These are phyloP conservation scores for Enteromius mattozi DNA, from an alignment of 2,797 vertebrate species.

Conservation along the genomic window DNA sequence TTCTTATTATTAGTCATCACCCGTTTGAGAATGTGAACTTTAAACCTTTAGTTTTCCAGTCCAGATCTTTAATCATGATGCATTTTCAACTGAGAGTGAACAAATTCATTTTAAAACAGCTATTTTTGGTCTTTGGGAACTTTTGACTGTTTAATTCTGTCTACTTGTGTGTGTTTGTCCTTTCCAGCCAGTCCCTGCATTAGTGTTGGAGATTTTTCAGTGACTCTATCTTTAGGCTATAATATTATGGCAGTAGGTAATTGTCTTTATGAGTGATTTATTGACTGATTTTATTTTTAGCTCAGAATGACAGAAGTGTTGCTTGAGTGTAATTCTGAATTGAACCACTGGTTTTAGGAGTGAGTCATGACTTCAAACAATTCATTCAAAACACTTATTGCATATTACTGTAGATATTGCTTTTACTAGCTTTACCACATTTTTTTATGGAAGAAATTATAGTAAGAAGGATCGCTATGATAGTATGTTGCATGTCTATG, in stretches of 20 bases:
- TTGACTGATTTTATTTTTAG: background rate
- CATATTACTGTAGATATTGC: background rate
- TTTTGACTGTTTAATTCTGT: background rate
- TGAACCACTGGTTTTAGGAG: background rate
- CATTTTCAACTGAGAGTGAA: background rate
- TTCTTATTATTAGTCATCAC: background rate
- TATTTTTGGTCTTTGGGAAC: background rate
- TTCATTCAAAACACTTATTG: background rate
- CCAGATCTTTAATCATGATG: background rate
- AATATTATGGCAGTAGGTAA: background rate
- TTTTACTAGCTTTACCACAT: too few species aligned
- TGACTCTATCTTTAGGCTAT: background rate
- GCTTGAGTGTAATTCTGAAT: background rate
- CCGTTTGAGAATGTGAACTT: background rate
- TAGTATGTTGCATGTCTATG: background rate
- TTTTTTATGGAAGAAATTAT: background rate
- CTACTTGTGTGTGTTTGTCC: background rate
- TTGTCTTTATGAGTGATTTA: background rate
- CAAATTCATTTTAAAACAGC: background rate
- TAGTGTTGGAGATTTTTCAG: background rate
- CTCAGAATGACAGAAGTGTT: background rate
- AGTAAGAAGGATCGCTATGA: background rate
- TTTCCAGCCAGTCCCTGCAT: background rate
- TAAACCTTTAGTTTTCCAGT: background rate
- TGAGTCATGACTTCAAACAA: background rate